Evolutionary conservation across 2,113 vertebrate genomes (phyloP).

Genomic region (Hypocryptadius cinnamomeus): DNA sequence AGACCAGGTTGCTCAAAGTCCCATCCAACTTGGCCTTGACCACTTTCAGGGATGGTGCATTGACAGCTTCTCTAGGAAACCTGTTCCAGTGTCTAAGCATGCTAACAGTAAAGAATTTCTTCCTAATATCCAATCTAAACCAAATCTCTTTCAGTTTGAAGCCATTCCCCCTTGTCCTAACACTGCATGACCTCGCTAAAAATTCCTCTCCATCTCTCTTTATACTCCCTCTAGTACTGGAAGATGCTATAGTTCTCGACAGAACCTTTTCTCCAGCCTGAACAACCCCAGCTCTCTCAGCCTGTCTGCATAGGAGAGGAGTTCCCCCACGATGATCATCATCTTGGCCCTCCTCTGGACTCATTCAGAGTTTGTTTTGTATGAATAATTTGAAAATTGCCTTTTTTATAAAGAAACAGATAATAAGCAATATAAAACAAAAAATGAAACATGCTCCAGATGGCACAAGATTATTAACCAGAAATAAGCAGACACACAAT

Average conservation of each 20-base stretch:
- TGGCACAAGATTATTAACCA: not conserved
- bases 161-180: not conserved
- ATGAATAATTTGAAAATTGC: not conserved
- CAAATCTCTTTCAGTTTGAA: not conserved
- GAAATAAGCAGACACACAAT: not conserved
- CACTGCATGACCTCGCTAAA: not conserved
- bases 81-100: not conserved
- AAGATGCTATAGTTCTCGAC: not conserved
- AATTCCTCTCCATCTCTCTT: not conserved
- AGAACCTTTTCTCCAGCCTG: not conserved
- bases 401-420: not conserved
- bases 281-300: rapidly evolving
- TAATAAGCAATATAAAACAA: not conserved
- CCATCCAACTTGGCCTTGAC: not conserved
- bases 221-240: not conserved
- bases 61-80: not conserved
- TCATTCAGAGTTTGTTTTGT: not conserved
- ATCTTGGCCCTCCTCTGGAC: not conserved
- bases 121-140: not conserved
- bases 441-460: not conserved
- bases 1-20: not conserved
- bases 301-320: not conserved
- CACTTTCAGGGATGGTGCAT: not conserved
- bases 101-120: not conserved
- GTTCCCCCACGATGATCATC: not conserved